Conservation (phyloP, 1,140 invertebrate genomes). For the Sycobia sp. region DNA sequence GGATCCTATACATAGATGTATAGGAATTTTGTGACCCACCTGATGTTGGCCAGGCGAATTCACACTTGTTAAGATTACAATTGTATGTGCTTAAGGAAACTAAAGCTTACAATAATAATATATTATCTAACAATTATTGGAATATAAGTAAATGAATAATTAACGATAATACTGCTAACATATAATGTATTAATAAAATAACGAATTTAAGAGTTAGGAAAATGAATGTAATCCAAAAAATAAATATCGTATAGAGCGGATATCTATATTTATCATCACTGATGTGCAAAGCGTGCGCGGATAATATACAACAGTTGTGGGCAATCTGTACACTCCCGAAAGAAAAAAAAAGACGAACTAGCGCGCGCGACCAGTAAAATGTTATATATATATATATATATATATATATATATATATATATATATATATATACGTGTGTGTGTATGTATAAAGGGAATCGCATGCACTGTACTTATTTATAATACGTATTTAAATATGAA, state of each 20-base stretch:
- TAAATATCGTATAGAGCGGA: conserved; percentile 3
- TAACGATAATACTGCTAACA: background rate
- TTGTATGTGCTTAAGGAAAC: conserved; percentile 22
- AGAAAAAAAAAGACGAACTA: conserved; percentile 1
- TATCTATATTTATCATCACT: conserved; percentile 8
- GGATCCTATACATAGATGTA: no score
- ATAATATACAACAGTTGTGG: background rate
- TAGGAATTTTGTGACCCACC: conserved; percentile 23
- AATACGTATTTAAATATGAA: conserved; percentile 11
- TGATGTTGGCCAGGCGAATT: conserved; percentile 4
- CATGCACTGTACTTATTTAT: conserved; percentile 33
- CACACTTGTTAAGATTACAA: conserved; percentile 29
- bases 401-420: no score
- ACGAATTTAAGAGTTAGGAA: background rate
- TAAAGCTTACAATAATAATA: conserved; percentile 9
- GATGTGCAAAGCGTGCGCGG: conserved; percentile 23
- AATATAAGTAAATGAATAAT: conserved; percentile 2
- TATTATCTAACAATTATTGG: conserved; percentile 13
- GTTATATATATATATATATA: no score
- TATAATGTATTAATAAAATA: conserved; percentile 1
- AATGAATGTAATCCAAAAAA: conserved; percentile 10
- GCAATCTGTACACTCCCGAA: no score
- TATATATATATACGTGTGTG: no score
- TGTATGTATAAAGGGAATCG: conserved; percentile 22
- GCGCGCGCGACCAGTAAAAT: conserved; percentile 11